A percentile compares a stretch with the other conserved stretches of the same genome.
phyloP scores from a whole-genome alignment of 2,113 vertebrate species.

The Cranoglanis bouderius region DNA sequence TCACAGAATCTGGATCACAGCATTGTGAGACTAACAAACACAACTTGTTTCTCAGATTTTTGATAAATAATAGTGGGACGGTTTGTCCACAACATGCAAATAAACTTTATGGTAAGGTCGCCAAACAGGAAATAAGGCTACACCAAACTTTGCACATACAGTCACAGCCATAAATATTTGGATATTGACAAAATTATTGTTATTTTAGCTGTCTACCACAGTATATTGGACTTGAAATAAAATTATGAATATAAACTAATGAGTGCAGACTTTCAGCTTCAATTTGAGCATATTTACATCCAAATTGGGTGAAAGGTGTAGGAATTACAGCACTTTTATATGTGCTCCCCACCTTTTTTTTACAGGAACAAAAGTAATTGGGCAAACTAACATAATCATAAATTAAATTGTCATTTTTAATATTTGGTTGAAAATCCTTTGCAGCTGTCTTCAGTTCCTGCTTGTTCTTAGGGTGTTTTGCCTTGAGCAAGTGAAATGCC shows the following conservation, averaged over 20 bases:
- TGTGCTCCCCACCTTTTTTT: too few relatives aligned
- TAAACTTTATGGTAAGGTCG: not conserved
- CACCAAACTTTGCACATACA: not conserved
- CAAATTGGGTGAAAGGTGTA: too few relatives aligned
- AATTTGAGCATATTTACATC: too few relatives aligned
- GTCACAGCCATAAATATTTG: not conserved
- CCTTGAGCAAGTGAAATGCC: too few relatives aligned
- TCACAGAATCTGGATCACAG: not conserved
- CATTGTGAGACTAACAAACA: not conserved
- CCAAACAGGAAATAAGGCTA: not conserved
- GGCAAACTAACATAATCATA: too few relatives aligned
- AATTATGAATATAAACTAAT: not conserved
- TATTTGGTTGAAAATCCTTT: too few relatives aligned
- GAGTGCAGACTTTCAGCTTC: too few relatives aligned
- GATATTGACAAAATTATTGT: not conserved
- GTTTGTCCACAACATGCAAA: not conserved
- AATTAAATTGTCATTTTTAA: too few relatives aligned
- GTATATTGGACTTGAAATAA: not conserved
- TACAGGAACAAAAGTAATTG: too few relatives aligned
- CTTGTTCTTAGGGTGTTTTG: too few relatives aligned
- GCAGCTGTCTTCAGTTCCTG: too few relatives aligned
- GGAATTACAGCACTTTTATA: too few relatives aligned
- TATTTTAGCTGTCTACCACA: not conserved
- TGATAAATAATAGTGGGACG: not conserved
- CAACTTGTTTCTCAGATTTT: not conserved